Conservation (phyloP, 2,113 vertebrate species). For the Chauna torquata region DNA sequence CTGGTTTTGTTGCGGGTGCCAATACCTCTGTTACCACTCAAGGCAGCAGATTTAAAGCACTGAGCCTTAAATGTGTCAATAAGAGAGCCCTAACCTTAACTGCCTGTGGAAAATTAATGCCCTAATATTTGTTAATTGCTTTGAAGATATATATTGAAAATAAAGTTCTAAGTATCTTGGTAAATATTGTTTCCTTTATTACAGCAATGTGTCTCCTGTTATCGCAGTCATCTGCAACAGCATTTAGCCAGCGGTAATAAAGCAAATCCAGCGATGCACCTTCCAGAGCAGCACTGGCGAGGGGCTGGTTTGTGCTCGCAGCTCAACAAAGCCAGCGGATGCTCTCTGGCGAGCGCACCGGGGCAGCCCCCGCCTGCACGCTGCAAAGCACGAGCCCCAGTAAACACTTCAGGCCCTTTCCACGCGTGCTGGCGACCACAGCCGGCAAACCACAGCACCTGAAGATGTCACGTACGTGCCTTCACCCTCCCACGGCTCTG, state of each 20-base stretch:
- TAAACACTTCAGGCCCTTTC: rapidly evolving
- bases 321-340: background rate
- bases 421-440: background rate
- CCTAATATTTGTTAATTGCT: conserved; percentile 63
- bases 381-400: background rate
- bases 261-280: background rate
- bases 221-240: background rate
- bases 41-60: background rate
- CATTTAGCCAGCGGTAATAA: background rate
- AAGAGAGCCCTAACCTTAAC: background rate
- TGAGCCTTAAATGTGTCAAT: background rate
- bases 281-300: background rate
- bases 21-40: background rate
- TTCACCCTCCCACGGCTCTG: background rate
- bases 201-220: conserved; percentile 32
- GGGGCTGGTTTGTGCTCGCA: background rate
- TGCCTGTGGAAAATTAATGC: conserved; percentile 3
- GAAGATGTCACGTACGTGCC: rapidly evolving
- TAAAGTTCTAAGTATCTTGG: conserved; percentile 10
- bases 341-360: rapidly evolving
- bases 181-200: conserved; percentile 65
- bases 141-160: conserved; percentile 38
- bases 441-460: background rate
- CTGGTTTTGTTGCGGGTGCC: background rate
- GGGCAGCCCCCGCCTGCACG: background rate